Conservation (phyloP, 2,888 invertebrate species). For the Xestobium rufovillosum region DNA sequence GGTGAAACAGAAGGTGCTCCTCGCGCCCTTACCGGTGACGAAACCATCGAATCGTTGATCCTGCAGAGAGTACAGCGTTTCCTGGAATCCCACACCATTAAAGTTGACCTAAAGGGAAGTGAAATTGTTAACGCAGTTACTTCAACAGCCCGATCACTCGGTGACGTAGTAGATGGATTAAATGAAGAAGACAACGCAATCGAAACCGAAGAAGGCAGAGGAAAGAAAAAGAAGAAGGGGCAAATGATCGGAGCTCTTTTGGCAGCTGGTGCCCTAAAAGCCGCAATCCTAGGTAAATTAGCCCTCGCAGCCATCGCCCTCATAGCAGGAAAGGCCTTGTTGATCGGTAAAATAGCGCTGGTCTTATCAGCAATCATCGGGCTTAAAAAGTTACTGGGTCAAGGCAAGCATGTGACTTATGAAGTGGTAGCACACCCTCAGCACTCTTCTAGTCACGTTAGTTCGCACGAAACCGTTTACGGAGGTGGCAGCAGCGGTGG, state of each 20-base stretch:
- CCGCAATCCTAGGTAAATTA: constrained; percentile 70
- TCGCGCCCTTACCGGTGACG: constrained; percentile 58
- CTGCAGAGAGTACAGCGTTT: constrained; percentile 65
- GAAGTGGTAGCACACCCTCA: constrained; percentile 82
- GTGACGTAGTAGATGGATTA: constrained; percentile 61
- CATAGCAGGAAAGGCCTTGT: constrained; percentile 77
- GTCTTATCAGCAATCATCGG: constrained; percentile 78
- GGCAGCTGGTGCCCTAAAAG: constrained; percentile 67
- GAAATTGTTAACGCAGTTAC: constrained; percentile 75
- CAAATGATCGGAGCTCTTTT: constrained; percentile 72
- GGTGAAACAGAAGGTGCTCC: constrained; percentile 68
- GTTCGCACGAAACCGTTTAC: constrained; percentile 58
- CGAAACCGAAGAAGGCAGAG: constrained; percentile 63
- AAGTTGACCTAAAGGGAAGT: constrained; percentile 76
- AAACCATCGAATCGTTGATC: constrained; percentile 57
- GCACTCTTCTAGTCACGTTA: constrained; percentile 61
- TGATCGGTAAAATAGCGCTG: constrained; percentile 78
- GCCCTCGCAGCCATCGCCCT: constrained; percentile 75
- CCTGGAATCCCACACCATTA: constrained; percentile 71
- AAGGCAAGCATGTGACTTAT: constrained; percentile 76
- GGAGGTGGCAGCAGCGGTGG: constrained; percentile 48
- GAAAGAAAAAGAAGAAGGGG: constrained; percentile 74
- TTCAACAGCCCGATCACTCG: constrained; percentile 71
- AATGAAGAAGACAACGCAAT: constrained; percentile 51
- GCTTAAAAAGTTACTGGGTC: constrained; percentile 68